Percentiles rank a stretch among this genome's conserved stretches.
These are phyloP conservation scores for Phylloscopus trochilus DNA, from an alignment of 2,113 vertebrate genomes.

Conservation along the genomic window DNA sequence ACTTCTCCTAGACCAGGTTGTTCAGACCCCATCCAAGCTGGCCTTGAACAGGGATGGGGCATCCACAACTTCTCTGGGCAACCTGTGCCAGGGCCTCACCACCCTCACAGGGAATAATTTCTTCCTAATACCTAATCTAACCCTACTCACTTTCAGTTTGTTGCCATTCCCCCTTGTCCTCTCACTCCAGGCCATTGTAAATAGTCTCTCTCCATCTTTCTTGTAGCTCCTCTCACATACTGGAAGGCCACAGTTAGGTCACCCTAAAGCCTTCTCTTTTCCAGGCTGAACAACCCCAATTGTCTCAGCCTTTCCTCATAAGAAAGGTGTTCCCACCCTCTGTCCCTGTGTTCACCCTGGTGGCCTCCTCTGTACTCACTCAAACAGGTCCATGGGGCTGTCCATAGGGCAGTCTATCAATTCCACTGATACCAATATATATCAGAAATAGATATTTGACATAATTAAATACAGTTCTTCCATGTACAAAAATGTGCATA, in stretches of 20 bases:
- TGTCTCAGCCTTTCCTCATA: neutral
- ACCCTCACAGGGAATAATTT: neutral
- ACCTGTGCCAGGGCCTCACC: neutral
- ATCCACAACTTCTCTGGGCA: neutral
- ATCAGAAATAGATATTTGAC: neutral
- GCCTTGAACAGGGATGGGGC: too few relatives aligned
- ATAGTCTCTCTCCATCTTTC: neutral
- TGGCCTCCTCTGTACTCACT: neutral
- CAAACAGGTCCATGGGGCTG: too few relatives aligned
- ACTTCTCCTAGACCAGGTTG: neutral
- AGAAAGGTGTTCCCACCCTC: neutral
- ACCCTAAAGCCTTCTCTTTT: neutral
- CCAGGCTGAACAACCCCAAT: neutral
- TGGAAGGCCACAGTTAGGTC: accelerated
- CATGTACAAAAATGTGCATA: neutral
- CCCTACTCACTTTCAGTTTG: neutral
- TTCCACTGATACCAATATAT: neutral
- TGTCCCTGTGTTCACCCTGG: neutral
- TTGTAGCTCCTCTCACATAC: neutral
- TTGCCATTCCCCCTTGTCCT: neutral
- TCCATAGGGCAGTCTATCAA: too few relatives aligned
- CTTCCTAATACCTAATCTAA: neutral
- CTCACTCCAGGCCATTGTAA: neutral
- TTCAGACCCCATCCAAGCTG: accelerated
- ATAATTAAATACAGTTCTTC: neutral